Evolutionary conservation across 2,113 vertebrate genomes (phyloP).

Genomic region (Polypterus bichir): DNA sequence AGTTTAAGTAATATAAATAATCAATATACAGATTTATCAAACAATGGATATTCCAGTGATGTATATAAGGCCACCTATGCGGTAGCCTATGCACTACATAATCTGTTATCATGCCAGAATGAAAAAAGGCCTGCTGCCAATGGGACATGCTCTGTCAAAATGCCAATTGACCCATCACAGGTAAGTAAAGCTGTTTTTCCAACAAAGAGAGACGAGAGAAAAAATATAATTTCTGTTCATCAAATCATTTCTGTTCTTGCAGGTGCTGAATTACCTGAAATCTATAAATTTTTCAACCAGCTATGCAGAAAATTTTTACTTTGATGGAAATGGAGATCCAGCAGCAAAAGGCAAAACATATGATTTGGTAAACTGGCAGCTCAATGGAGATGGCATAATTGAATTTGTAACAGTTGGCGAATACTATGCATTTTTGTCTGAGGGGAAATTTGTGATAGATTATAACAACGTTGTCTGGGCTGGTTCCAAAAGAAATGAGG

Average conservation of each 20-base stretch:
- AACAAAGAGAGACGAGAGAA: no score
- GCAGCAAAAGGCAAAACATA: background rate
- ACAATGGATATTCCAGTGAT: background rate
- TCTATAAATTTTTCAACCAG: conserved; percentile 5
- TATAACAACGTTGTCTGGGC: background rate
- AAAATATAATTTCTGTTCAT: no score
- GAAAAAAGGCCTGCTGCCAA: background rate
- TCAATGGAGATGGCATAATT: background rate
- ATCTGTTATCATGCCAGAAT: conserved; percentile 2
- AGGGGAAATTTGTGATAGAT: conserved; percentile 1
- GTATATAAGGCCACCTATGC: conserved; percentile 2
- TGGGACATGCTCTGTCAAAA: conserved; percentile 1
- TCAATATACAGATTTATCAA: conserved; percentile 5
- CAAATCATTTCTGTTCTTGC: background rate
- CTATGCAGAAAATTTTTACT: conserved; percentile 2
- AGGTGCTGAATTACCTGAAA: conserved; percentile 7
- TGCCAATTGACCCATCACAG: conserved; percentile 10
- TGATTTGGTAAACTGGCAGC: conserved; percentile 10
- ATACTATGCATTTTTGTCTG: conserved; percentile 3
- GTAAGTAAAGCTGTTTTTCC: background rate
- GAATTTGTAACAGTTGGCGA: background rate
- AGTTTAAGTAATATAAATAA: background rate
- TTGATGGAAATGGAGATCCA: conserved; percentile 9
- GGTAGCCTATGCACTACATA: background rate
- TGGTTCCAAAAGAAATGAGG: background rate